Evolutionary conservation across 1,140 invertebrate species (phyloP), one percentile per base, ranked within the genome.

Genomic region (Rhyacophila brunnea): DNA sequence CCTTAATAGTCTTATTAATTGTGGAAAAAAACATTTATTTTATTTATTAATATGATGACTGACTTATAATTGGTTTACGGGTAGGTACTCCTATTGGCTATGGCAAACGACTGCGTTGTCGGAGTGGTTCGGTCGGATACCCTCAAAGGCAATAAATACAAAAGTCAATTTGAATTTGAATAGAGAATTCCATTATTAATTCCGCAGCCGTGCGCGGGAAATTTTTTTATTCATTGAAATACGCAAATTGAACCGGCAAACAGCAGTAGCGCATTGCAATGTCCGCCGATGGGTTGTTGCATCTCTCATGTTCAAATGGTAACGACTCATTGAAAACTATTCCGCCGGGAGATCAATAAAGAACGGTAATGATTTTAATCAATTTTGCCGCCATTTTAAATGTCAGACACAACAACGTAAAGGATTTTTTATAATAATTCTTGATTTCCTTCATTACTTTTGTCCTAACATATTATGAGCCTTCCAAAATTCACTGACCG

Each of bases 101-200:
- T 28, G 9, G 23, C 9, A 28, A 28, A 28, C 9, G 23, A 28
- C 23, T 28, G 23, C 9, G 23, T 28, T 9, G 3, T 28, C 9
- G 23, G 23, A 28, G 23, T 28, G 23, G 42, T 35, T 18, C 42
- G 43, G 54, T 45, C 52, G 52, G 54, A 49, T 15, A 32, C 54
- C 42, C 48, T 58, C 55, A 58, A 59, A 44, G 52, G 52, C 43
- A 64, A 64, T 64, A 64, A 64, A 64, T 64, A 64, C 52, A 42
- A 60, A 44, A 55, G 62, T 64, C 62, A 54, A 59, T 60, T 64
- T 58, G 49, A 58, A 63, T 63, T 58, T 58, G 55, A 64, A 64
- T 64, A 60, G 57, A 35, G 49, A 52, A 64, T 51, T 38, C 51
- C 52, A 64, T 64, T 64, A 64, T 57, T 58, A 59, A 64, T 64